phyloP scores from a whole-genome alignment of 2,888 invertebrate species.

The Meliscaeva auricollis region DNA sequence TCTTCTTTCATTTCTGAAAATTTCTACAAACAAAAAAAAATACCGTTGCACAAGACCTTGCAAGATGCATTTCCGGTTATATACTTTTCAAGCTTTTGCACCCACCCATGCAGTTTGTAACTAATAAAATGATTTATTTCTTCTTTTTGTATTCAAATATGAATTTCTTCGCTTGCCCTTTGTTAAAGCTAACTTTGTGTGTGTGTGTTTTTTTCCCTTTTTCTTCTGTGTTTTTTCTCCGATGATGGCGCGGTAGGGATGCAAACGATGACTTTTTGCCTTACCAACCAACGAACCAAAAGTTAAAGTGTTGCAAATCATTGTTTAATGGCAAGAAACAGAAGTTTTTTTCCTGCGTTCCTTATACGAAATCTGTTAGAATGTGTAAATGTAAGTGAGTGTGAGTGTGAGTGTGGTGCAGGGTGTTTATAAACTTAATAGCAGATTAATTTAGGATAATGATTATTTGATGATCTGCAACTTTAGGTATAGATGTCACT shows the following conservation, averaged over 20 bases:
- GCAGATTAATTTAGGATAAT: too few relatives aligned
- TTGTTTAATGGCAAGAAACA: slow-evolving; percentile 63
- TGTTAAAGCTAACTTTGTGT: slow-evolving; percentile 57
- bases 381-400: neutral
- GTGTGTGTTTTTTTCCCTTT: neutral
- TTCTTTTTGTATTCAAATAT: slow-evolving; percentile 53
- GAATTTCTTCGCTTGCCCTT: slow-evolving; percentile 56
- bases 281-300: neutral
- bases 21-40: neutral
- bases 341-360: slow-evolving; percentile 27
- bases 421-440: neutral
- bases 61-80: slow-evolving; percentile 56
- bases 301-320: slow-evolving; percentile 72
- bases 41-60: neutral
- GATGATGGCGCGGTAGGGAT: slow-evolving; percentile 7
- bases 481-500: too few relatives aligned
- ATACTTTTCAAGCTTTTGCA: slow-evolving; percentile 23
- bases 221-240: neutral
- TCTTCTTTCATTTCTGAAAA: slow-evolving; percentile 15
- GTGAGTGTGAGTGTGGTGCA: too few relatives aligned
- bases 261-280: slow-evolving; percentile 54
- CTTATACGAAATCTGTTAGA: neutral
- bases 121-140: slow-evolving; percentile 70
- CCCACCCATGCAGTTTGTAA: too few relatives aligned
- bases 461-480: too few relatives aligned